Conservation (phyloP, 1,140 invertebrate genomes). For the Alviniconcha marisindica region DNA sequence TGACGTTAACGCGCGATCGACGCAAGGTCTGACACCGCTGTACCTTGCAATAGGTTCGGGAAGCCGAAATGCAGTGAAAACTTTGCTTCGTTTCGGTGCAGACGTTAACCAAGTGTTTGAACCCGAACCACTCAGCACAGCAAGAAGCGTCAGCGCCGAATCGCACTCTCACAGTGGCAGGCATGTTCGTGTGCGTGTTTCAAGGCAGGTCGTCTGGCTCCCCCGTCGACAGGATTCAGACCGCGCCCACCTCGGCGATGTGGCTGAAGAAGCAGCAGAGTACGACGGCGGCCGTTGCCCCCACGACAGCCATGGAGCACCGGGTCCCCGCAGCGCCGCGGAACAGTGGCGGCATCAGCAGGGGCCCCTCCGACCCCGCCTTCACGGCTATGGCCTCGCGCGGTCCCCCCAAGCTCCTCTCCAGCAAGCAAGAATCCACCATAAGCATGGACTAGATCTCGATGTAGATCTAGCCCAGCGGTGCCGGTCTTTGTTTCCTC, state of each 20-base stretch:
- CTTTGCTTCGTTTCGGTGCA: constrained; percentile 7
- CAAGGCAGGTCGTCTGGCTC: too few species aligned
- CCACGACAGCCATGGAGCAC: too few species aligned
- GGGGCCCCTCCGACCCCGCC: not conserved
- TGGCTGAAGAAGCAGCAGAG: too few species aligned
- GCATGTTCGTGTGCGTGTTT: constrained; percentile 11
- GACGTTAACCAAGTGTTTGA: not conserved
- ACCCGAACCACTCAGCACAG: not conserved
- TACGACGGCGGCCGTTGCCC: not conserved
- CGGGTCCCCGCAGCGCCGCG: too few species aligned
- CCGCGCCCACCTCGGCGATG: too few species aligned
- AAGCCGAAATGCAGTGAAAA: constrained; percentile 8
- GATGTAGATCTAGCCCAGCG: too few species aligned
- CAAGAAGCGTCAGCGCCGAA: too few species aligned
- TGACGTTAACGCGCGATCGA: not conserved
- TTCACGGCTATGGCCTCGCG: not conserved
- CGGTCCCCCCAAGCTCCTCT: not conserved
- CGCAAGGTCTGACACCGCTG: constrained; percentile 15
- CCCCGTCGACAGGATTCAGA: too few species aligned
- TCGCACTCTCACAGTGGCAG: too few species aligned
- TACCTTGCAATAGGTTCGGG: not conserved
- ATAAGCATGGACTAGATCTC: too few species aligned
- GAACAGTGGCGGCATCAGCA: not conserved
- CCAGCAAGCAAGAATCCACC: not conserved
- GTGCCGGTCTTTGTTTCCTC: too few species aligned